These are phyloP conservation scores for Eulithis prunata DNA, from an alignment of 2,888 invertebrate genomes.

Conservation along the genomic window DNA sequence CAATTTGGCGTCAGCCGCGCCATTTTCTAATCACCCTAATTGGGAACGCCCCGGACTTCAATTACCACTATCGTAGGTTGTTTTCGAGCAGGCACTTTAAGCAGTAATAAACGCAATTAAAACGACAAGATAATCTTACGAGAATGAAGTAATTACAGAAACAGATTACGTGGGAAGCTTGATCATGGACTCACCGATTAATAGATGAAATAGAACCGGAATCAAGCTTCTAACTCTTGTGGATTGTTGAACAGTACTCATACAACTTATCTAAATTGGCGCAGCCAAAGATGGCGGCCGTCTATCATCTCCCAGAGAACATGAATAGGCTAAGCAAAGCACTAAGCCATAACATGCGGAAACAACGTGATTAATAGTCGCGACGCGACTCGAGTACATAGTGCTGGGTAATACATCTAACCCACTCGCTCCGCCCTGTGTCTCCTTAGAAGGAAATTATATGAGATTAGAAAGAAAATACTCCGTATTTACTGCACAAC, in stretches of 20 bases:
- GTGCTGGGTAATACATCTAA: slow-evolving; percentile 6
- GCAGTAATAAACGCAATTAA: slow-evolving; percentile 50
- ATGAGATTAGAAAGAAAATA: slow-evolving; percentile 32
- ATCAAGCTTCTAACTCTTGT: slow-evolving; percentile 42
- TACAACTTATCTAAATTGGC: slow-evolving; percentile 62
- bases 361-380: slow-evolving; percentile 51
- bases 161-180: slow-evolving; percentile 46
- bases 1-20: slow-evolving; percentile 59
- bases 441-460: slow-evolving; percentile 6
- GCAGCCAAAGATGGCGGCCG: slow-evolving; percentile 50
- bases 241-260: slow-evolving; percentile 48
- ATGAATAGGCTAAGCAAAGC: slow-evolving; percentile 49
- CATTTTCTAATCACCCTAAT: slow-evolving; percentile 68
- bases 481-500: slow-evolving; percentile 28
- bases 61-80: slow-evolving; percentile 59
- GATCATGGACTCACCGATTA: slow-evolving; percentile 39
- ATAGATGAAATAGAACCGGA: slow-evolving; percentile 53
- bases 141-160: slow-evolving; percentile 42
- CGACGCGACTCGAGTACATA: slow-evolving; percentile 30
- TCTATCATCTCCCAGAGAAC: slow-evolving; percentile 54
- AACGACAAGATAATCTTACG: slow-evolving; percentile 47
- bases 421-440: slow-evolving; percentile 19
- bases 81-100: slow-evolving; percentile 48
- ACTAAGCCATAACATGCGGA: slow-evolving; percentile 51
- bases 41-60: slow-evolving; percentile 60